Evolutionary conservation across 1,140 invertebrate species (phyloP).

Genomic region (Achroia grisella): DNA sequence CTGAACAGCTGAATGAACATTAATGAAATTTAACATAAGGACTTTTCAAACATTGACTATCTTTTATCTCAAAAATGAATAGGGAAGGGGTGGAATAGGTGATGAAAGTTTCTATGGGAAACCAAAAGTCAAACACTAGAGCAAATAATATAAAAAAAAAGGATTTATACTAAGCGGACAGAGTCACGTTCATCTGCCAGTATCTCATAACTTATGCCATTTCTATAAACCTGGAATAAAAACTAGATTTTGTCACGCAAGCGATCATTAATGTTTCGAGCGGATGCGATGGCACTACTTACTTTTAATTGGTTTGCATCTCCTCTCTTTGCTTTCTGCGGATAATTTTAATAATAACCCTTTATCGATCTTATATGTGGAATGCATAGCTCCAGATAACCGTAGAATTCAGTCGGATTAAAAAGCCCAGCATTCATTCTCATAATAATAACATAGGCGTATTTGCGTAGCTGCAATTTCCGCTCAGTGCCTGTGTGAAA

Average conservation of each 20-base stretch:
- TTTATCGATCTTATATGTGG: background rate
- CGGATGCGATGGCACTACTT: conserved; percentile 51
- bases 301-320: conserved; percentile 55
- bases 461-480: no score
- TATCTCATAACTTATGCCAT: conserved; percentile 20
- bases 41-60: no score
- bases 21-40: no score
- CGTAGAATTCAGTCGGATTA: background rate
- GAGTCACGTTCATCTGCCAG: background rate
- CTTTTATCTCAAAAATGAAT: no score
- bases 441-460: no score
- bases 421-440: background rate
- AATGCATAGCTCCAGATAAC: background rate
- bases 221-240: conserved; percentile 29
- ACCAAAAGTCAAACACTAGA: no score
- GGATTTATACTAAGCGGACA: no score
- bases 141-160: no score
- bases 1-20: no score
- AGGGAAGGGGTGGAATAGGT: no score
- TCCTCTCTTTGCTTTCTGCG: conserved; percentile 22
- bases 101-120: no score
- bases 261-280: conserved; percentile 41
- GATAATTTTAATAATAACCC: conserved; percentile 2
- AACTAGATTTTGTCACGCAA: conserved; percentile 60
- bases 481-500: no score